Evolutionary conservation across 2,113 vertebrate genomes (phyloP).

Genomic region (Falcunculus frontatus): DNA sequence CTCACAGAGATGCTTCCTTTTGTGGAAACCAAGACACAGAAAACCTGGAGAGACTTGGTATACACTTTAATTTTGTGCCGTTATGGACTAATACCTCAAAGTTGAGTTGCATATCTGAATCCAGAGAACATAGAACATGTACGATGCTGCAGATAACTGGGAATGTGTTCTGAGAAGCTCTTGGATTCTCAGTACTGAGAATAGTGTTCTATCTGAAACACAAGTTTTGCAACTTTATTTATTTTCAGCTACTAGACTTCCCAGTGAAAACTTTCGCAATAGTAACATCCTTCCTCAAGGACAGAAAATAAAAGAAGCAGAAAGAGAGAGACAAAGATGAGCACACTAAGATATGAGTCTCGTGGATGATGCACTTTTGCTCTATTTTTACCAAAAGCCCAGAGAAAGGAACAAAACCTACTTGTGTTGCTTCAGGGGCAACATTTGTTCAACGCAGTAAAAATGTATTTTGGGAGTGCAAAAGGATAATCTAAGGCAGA

Average conservation of each 20-base stretch:
- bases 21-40: not conserved
- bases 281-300: not conserved
- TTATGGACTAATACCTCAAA: not conserved
- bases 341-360: not conserved
- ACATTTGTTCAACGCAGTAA: constrained; percentile 20
- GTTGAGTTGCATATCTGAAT: not conserved
- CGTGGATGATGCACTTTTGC: not conserved
- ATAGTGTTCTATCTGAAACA: not conserved
- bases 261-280: not conserved
- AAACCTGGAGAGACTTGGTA: not conserved
- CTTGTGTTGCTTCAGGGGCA: not conserved
- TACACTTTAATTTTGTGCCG: not conserved
- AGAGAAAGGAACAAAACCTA: constrained; percentile 38
- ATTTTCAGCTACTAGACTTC: not conserved
- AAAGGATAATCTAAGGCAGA: not conserved
- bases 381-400: constrained; percentile 30
- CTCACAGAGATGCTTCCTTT: not conserved
- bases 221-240: not conserved
- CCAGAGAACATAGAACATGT: not conserved
- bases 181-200: not conserved
- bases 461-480: not conserved
- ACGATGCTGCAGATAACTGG: not conserved
- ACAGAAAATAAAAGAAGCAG: not conserved
- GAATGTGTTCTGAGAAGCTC: not conserved
- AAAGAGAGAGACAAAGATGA: not conserved